Percentiles rank a stretch among this genome's conserved stretches.
These are phyloP conservation scores for Onychomys torridus DNA, from an alignment of 2,797 vertebrate species.

Conservation along the genomic window DNA sequence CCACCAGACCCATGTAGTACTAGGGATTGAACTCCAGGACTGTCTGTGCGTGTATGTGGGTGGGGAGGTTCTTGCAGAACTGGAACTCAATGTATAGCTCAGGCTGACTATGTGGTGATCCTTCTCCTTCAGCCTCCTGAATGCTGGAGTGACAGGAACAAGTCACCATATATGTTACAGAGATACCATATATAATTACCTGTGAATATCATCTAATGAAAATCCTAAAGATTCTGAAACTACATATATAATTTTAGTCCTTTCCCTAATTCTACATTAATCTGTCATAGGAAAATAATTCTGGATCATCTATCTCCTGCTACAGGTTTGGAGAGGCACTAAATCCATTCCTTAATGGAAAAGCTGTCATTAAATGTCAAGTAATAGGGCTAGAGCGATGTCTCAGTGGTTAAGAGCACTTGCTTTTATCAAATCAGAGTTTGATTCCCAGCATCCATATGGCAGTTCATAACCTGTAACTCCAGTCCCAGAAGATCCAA, in stretches of 20 bases:
- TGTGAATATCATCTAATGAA: constrained; percentile 26
- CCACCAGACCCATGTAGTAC: background rate
- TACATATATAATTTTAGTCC: constrained; percentile 37
- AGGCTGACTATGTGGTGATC: background rate
- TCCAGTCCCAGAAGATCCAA: background rate
- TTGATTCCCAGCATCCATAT: background rate
- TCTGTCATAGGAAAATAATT: constrained; percentile 51
- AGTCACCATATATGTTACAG: background rate
- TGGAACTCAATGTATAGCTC: background rate
- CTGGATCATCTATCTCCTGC: constrained; percentile 9
- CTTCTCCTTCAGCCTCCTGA: background rate
- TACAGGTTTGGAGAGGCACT: background rate
- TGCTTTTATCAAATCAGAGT: background rate
- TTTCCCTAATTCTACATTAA: constrained; percentile 40
- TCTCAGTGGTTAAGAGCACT: background rate
- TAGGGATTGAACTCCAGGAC: background rate
- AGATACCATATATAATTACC: background rate
- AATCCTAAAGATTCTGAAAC: constrained; percentile 51
- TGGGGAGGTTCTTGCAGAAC: background rate
- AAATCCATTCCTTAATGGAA: constrained; percentile 51
- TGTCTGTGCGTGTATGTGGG: background rate
- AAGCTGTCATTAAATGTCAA: constrained; percentile 53
- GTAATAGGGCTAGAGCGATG: background rate
- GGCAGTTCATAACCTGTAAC: background rate
- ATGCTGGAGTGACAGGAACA: background rate